Conservation (phyloP, 2,888 invertebrate genomes). For the Drosophila quasianomalipes region DNA sequence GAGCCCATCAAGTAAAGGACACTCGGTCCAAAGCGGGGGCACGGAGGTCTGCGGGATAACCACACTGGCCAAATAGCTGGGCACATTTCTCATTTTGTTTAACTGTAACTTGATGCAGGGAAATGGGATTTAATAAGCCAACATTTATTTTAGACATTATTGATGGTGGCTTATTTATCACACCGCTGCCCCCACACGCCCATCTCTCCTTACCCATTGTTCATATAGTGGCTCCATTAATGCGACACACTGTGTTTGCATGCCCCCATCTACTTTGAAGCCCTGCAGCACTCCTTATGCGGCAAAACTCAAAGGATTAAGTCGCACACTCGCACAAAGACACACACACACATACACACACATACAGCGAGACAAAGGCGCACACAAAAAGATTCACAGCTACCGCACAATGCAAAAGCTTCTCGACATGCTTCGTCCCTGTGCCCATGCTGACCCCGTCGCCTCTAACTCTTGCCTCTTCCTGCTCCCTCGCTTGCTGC, state of each 20-base stretch:
- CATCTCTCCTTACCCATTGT: not conserved
- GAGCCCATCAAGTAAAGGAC: constrained; percentile 48
- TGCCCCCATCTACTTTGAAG: not conserved
- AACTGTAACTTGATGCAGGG: constrained; percentile 69
- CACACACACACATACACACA: constrained; percentile 31
- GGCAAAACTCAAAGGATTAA: constrained; percentile 83
- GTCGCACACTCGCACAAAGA: constrained; percentile 40
- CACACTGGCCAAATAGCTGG: constrained; percentile 57
- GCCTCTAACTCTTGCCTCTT: not conserved
- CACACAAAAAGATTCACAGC: constrained; percentile 73
- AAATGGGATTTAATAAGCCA: constrained; percentile 81
- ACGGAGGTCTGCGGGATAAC: constrained; percentile 17
- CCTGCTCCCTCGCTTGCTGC: not conserved
- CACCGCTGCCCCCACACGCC: not conserved
- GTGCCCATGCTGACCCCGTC: not conserved
- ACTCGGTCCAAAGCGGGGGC: not conserved
- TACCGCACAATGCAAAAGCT: constrained; percentile 76
- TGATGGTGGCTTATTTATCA: constrained; percentile 76
- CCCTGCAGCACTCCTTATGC: constrained; percentile 63
- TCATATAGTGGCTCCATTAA: constrained; percentile 61
- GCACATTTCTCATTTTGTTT: constrained; percentile 73
- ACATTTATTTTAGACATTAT: constrained; percentile 80
- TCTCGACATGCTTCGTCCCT: constrained; percentile 51
- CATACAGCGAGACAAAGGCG: constrained; percentile 55
- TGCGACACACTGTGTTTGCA: constrained; percentile 25